Base-by-base conservation (phyloP, 2,113 vertebrate genomes). In the Ctenomys sociabilis region DNA sequence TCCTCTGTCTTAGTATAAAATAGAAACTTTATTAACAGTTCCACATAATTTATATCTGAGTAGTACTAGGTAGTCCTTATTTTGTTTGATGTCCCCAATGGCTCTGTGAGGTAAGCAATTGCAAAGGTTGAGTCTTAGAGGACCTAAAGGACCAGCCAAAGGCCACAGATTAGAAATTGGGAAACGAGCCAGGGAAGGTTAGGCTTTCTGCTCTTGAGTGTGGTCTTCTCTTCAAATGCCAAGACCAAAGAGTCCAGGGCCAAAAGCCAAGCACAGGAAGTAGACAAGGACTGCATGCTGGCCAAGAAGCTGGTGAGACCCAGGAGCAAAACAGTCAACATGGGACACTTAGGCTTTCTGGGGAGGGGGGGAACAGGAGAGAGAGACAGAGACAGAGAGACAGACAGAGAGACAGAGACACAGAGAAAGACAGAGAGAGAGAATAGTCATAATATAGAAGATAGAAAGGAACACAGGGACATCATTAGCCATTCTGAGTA, bases 1-100 rank as follows among this genome's bases (percentile, higher is more conserved):
- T 75, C 59, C 77, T 96, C 85, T 95, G 91, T 93, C 66, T 92
- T 85, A 24, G 81, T 84, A 96, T 45, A 85, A 96, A 95, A 94
- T 54, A 85, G 45, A 90, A 97, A 93, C 45, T 73, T 93, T 26
- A 77, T 82, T 95, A 95, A 94, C 80, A 95, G 78, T 86, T 61
- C 70, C 11, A 43, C 17, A 40, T 77, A 64, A 88, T 88, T 97
- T 96, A 85, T 61, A 77, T 91, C 66, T 87, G 59, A 96, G 43
- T 73, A 83, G 49, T 81, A 64, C 49, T 88, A 93, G 35, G 72
- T 8, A 13, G 83, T 77, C 85, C 81, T 64, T 86, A 35, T 88
- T 85, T 84, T 82, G 73, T 95, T 95, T 63, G 0, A 83, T 85
- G 84, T 88, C 83, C 72, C 21, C 70, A 93, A 80, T 52, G 90